Base-by-base conservation (phyloP, 2,113 vertebrate genomes). In the Corapipo altera region DNA sequence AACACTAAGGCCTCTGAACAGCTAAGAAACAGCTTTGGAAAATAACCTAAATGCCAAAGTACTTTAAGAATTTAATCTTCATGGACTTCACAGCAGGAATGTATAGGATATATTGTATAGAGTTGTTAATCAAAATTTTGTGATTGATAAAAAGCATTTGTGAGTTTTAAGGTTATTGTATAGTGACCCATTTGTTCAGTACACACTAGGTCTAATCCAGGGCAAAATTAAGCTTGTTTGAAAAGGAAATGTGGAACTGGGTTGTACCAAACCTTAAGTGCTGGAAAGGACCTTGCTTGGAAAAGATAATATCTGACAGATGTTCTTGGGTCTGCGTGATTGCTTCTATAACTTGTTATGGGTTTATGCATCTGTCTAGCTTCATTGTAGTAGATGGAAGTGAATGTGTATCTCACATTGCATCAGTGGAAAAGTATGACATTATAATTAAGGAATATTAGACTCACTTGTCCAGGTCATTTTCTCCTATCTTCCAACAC, bases 21-120 rank as follows among this genome's bases (percentile, higher is more conserved):
- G 83, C 44, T 35, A 59, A 89, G 82, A 81, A 97, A 85, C 37
- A 85, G 61, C 88, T 85, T 88, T 93, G 41, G 11, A 94, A 97
- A 96, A 96, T 66, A 94, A 82, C 37, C 54, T 89, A 81, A 67
- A 87, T 73, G 43, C 16, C 83, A 94, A 93, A 91, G 17, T 51
- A 77, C n/a, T 81, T 89, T 3, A 88, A 96, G 85, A 80, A 18
- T 13, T 41, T 79, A 93, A 27, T 78, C 58, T 86, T 84, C 12
- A 62, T 51, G 84, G 85, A 83, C 58, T 89, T 93, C 20, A 84
- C 51, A 95, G 39, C 41, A 89, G 52, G 39, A 84, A 79, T 77
- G 13, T 70, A 19, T 5, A 85, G 76, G 85, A 23, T 86, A 39
- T 26, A 39, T 41, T 55, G 49, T 89, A 73, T 55, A 71, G 49